Base-by-base conservation (phyloP, 1,140 invertebrate species). In the Sarcophaga bullata region DNA sequence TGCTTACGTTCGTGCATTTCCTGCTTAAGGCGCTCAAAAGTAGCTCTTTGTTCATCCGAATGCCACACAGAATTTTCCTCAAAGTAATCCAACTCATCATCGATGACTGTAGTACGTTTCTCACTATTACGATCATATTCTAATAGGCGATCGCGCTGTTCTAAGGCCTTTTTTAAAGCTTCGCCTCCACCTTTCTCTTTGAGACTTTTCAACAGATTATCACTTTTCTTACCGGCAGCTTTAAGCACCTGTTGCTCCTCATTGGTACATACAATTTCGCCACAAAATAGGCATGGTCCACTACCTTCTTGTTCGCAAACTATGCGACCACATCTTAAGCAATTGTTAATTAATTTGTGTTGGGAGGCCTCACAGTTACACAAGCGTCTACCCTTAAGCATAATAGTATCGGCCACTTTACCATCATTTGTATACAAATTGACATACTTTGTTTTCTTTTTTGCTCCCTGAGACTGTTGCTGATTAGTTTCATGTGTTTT, bases 291-390 rank as follows among this genome's bases (percentile, higher is more conserved):
- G 90, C 98, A 99, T 2, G 97, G 96, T 0, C 98, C 98, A 52
- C 97, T 95, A 3, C 98, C 98, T 92, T 99, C 98, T 91, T 99
- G 98, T 81, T 93, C 93, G 91, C 98, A 99, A 37, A 99, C 96
- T 86, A 99, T 96, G 84, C 97, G 92, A 0, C 98, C 98, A 92
- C 98, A 99, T 80, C 94, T 93, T 0, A 96, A 87, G 86, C 98
- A 99, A 91, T 99, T 99, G 87, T 96, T 98, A 75, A 99, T 93
- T 11, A 99, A 91, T 78, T 93, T 91, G 91, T 99, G 98, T 87
- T 95, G 95, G 15, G 93, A 93, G 3, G 97, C 98, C 91, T 99
- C 95, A 88, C 98, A 99, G 80, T 98, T 93, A 92, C 98, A 99
- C 73, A 91, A 90, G 85, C 96, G 94, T 81, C 98, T 93, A 58